Base-by-base conservation (phyloP, 2,113 vertebrate genomes). In the Eudyptes chrysolophus region DNA sequence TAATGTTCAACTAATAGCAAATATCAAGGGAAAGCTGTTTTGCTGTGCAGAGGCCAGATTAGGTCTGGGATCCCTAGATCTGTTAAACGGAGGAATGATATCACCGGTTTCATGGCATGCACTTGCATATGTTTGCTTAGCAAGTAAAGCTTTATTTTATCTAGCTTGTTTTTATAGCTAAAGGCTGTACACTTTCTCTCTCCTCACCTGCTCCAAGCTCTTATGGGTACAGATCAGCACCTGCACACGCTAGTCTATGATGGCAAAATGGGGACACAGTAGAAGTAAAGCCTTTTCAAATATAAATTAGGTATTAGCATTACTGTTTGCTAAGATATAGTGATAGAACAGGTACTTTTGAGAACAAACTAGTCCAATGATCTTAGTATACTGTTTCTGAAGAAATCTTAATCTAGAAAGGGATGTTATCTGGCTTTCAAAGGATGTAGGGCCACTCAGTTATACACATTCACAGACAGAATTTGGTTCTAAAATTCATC, bases 1-100 rank as follows among this genome's bases (percentile, higher is more conserved):
- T 96, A 94, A 79, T 64, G 61, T 80, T 96, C 55, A 95, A 69
- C 69, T 68, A 81, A 90, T 11, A 84, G 75, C 42, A 97, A 95
- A 77, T 61, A 88, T 22, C 61, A 88, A 89, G 55, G 38, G 79
- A 83, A 95, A 87, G 46, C 30, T 74, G 76, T 52, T 77, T 44
- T 55, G 75, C 52, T 60, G 61, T 60, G 57, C 62, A 71, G 76
- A 89, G 60, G 44, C 46, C 51, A 70, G 61, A 58, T 0, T 7
- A 14, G 54, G 7, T 55, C 36, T 29, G 46, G 62, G 30, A 87
- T 85, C 40, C 25, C 54, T 42, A 6, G 2, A 30, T 57, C 19
- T 93, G 52, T 52, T 90, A 65, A 84, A 79, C 2, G 3, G 13
- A 58, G 54, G 51, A 80, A 87, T 30, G 22, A 1, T 70, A 68